phyloP scores from a whole-genome alignment of 2,113 vertebrate genomes.

The Mastomys natalensis region DNA sequence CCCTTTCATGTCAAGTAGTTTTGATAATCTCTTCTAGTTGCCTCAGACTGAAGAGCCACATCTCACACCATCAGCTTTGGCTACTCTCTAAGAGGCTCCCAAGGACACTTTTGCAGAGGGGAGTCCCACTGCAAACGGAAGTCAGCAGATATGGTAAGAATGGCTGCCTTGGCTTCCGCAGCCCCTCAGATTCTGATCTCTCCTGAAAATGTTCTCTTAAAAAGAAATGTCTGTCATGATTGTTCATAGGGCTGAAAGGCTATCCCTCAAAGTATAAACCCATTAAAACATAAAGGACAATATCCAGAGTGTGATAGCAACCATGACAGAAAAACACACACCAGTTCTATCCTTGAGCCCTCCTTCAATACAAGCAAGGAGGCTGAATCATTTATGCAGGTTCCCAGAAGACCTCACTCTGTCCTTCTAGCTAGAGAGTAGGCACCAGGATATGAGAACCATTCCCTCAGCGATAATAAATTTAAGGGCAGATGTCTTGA shows the following conservation, averaged over 20 bases:
- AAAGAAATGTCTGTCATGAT: background rate
- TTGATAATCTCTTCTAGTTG: background rate
- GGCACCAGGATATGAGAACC: background rate
- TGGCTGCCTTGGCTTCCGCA: rapidly evolving
- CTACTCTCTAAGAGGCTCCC: background rate
- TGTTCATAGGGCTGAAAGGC: background rate
- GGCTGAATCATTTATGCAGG: background rate
- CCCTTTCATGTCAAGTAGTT: background rate
- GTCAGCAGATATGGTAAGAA: background rate
- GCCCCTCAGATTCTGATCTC: background rate
- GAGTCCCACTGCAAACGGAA: too few relatives aligned
- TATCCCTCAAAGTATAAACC: background rate
- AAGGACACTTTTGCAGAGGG: background rate
- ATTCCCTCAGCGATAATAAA: slow-evolving; percentile 45
- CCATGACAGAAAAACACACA: background rate
- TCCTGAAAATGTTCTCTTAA: background rate
- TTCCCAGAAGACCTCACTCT: background rate
- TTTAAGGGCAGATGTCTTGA: slow-evolving; percentile 30
- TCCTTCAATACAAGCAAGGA: background rate
- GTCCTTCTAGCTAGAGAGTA: background rate
- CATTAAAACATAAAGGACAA: background rate
- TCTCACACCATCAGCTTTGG: background rate
- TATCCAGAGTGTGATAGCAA: background rate
- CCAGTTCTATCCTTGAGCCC: background rate
- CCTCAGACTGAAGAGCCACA: background rate